Conservation (phyloP, 2,797 vertebrate genomes). For the Paedocypris micromegethes region DNA sequence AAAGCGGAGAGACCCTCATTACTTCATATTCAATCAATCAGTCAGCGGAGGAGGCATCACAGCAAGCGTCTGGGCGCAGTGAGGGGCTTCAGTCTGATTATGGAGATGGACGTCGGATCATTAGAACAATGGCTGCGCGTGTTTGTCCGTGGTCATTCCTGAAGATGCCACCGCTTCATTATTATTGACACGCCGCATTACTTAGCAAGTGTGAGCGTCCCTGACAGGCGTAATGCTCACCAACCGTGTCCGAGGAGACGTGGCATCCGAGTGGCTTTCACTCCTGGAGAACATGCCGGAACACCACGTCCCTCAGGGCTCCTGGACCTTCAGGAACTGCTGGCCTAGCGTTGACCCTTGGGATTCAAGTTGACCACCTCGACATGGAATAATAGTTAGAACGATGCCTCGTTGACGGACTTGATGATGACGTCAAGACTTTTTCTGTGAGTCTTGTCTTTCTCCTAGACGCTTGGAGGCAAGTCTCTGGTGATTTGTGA, state of each 20-base stretch:
- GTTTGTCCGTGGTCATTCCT: constrained; percentile 60
- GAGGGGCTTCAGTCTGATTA: constrained; percentile 74
- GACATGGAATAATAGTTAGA: too few relatives aligned
- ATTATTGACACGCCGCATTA: constrained; percentile 78
- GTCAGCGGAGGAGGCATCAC: constrained; percentile 62
- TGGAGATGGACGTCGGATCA: constrained; percentile 75
- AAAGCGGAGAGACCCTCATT: constrained; percentile 73
- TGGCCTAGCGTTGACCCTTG: too few relatives aligned
- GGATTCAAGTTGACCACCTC: too few relatives aligned
- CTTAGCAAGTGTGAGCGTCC: constrained; percentile 69
- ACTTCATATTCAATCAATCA: constrained; percentile 82
- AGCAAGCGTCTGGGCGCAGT: constrained; percentile 56
- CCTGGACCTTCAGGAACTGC: too few relatives aligned
- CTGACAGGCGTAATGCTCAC: constrained; percentile 50
- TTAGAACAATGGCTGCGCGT: constrained; percentile 54
- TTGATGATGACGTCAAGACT: too few relatives aligned
- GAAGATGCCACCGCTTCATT: constrained; percentile 68
- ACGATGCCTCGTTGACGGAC: too few relatives aligned
- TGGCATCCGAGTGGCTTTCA: too few relatives aligned
- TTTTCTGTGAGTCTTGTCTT: too few relatives aligned
- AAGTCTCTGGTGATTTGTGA: too few relatives aligned
- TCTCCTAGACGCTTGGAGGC: too few relatives aligned
- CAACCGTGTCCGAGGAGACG: constrained; percentile 48
- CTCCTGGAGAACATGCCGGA: too few relatives aligned
- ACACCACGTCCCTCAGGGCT: too few relatives aligned